Evolutionary conservation across 2,113 vertebrate species (phyloP).

Genomic region (Pollimyrus isidori): DNA sequence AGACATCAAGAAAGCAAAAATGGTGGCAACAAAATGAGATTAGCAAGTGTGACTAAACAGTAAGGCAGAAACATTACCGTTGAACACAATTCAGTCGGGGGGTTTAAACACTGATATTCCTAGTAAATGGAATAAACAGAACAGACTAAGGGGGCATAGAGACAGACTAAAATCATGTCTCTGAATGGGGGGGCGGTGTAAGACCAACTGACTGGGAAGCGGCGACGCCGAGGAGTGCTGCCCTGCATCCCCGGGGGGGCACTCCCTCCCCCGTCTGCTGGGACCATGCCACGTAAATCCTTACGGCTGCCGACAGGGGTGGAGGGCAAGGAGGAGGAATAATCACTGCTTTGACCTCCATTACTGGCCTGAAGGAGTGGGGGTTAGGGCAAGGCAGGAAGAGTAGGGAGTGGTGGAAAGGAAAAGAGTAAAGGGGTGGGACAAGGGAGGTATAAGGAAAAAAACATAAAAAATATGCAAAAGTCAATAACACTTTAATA

Average conservation of each 20-base stretch:
- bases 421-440: not conserved
- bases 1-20: constrained; percentile 35
- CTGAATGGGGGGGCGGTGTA: not conserved
- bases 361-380: constrained; percentile 71
- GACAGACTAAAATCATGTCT: not conserved
- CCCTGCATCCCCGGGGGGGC: constrained; percentile 73
- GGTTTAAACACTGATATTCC: not conserved
- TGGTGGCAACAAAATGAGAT: not conserved
- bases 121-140: not conserved
- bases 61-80: not conserved
- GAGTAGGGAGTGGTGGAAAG: not conserved
- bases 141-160: not conserved
- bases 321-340: constrained; percentile 52
- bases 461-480: not conserved
- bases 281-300: constrained; percentile 70
- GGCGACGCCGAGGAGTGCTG: constrained; percentile 70
- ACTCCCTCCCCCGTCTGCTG: constrained; percentile 54
- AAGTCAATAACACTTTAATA: not conserved
- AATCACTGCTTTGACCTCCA: constrained; percentile 64
- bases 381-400: not conserved
- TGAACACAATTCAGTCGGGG: not conserved
- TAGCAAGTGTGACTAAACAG: not conserved
- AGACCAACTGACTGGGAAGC: constrained; percentile 66
- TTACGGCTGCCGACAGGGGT: constrained; percentile 71
- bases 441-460: not conserved